phyloP scores from a whole-genome alignment of 2,113 vertebrate genomes.

The Cyprinodon variegatus region DNA sequence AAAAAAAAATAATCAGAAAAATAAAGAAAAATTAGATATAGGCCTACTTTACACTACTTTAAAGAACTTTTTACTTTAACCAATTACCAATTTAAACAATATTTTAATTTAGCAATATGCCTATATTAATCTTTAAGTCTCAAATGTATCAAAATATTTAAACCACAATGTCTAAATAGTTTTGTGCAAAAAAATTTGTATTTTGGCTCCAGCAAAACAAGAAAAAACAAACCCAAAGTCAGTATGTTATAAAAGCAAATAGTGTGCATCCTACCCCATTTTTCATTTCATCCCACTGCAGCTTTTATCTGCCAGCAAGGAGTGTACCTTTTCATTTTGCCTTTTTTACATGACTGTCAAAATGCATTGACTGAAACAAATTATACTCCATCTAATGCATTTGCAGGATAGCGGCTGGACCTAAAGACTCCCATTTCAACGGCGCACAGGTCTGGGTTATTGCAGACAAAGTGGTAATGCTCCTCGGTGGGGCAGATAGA shows the following conservation, averaged over 20 bases:
- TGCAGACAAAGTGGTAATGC: conserved; percentile 6
- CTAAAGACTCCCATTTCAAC: conserved; percentile 19
- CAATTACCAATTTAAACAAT: no score
- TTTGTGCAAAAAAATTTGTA: background rate
- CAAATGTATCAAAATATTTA: no score
- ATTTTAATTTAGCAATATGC: no score
- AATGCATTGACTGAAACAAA: conserved; percentile 42
- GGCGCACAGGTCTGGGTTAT: conserved; percentile 17
- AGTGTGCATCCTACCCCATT: background rate
- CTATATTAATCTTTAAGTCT: no score
- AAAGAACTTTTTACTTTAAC: no score
- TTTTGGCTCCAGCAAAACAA: background rate
- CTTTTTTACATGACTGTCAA: conserved; percentile 33
- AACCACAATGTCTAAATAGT: background rate
- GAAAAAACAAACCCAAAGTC: background rate
- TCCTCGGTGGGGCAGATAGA: conserved; percentile 22
- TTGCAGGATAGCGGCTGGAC: conserved; percentile 26
- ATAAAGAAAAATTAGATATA: no score
- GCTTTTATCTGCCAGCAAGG: conserved; percentile 11
- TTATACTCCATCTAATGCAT: conserved; percentile 32
- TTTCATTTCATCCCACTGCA: conserved; percentile 8
- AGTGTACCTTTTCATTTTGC: conserved; percentile 38
- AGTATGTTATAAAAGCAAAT: background rate
- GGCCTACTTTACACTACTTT: no score
- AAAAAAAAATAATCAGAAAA: no score